These are phyloP conservation scores for Mesochorus sp. DNA, from an alignment of 2,888 invertebrate species.

Conservation along the genomic window DNA sequence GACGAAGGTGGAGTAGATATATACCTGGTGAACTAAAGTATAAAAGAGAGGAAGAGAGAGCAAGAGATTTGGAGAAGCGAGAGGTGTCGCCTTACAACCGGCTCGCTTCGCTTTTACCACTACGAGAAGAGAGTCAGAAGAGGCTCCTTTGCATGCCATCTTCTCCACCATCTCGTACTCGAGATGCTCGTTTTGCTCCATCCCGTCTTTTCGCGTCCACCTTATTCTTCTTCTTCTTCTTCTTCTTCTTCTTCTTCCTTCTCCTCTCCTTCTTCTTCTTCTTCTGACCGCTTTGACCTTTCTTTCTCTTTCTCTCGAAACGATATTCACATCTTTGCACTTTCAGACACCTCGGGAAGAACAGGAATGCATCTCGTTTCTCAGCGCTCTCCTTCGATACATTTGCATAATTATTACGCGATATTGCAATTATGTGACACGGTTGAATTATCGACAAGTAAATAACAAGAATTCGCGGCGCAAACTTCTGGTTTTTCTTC, in stretches of 20 bases:
- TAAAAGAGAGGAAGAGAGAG: slow-evolving; percentile 65
- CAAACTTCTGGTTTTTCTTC: background rate
- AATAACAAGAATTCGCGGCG: slow-evolving; percentile 6
- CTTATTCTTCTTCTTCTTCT: slow-evolving; percentile 67
- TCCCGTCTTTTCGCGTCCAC: slow-evolving; percentile 65
- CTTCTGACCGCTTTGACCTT: slow-evolving; percentile 25
- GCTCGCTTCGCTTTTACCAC: slow-evolving; percentile 79
- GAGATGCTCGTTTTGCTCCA: slow-evolving; percentile 75
- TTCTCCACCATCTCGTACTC: slow-evolving; percentile 80
- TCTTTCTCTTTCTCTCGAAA: background rate
- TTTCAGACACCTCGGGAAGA: slow-evolving; percentile 41
- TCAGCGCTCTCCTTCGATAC: slow-evolving; percentile 61
- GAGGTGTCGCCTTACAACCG: slow-evolving; percentile 82
- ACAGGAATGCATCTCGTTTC: slow-evolving; percentile 58
- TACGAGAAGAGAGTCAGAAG: slow-evolving; percentile 67
- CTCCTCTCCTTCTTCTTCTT: slow-evolving; percentile 46
- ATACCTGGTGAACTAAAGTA: slow-evolving; percentile 35
- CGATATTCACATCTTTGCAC: slow-evolving; percentile 51
- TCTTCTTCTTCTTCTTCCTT: slow-evolving; percentile 58
- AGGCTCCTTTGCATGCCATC: slow-evolving; percentile 82
- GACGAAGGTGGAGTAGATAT: slow-evolving; percentile 52
- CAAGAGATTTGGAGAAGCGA: slow-evolving; percentile 77
- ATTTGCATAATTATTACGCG: slow-evolving; percentile 80
- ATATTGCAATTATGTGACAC: slow-evolving; percentile 50
- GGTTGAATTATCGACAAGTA: slow-evolving; percentile 33